phyloP scores from a whole-genome alignment of 2,888 invertebrate species.

The Ophioninae sp. region DNA sequence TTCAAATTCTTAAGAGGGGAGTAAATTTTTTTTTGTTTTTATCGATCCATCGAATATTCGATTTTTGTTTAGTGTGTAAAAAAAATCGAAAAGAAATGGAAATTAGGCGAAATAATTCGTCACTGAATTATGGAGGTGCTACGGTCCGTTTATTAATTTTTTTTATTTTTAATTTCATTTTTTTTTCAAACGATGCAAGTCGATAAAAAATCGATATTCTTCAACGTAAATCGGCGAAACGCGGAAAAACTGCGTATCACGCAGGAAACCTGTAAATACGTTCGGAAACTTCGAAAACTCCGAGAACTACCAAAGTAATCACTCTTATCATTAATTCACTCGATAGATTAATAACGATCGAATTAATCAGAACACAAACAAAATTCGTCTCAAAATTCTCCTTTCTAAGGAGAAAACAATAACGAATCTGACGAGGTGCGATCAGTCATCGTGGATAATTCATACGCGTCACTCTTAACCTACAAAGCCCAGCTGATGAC shows the following conservation, averaged over 20 bases:
- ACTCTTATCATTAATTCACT: neutral
- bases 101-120: no score
- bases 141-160: no score
- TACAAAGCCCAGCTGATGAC: neutral
- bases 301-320: neutral
- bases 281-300: neutral
- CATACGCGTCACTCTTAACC: neutral
- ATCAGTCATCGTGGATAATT: conserved; percentile 20
- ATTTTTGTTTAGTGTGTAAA: no score
- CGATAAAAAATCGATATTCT: neutral
- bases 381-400: neutral
- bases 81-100: no score
- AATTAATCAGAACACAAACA: conserved; percentile 13
- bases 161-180: neutral
- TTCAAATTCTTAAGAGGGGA: no score
- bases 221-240: neutral
- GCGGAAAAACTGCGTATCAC: no score
- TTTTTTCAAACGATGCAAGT: neutral
- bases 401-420: conserved; percentile 40
- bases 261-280: conserved; percentile 17
- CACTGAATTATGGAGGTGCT: no score
- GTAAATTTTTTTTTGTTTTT: no score
- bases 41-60: no score
- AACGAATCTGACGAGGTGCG: neutral
- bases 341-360: conserved; percentile 6